Evolutionary conservation across 1,140 invertebrate species (phyloP), one percentile per base, ranked within the genome.

Genomic region (Trachymyrmex septentrionalis): DNA sequence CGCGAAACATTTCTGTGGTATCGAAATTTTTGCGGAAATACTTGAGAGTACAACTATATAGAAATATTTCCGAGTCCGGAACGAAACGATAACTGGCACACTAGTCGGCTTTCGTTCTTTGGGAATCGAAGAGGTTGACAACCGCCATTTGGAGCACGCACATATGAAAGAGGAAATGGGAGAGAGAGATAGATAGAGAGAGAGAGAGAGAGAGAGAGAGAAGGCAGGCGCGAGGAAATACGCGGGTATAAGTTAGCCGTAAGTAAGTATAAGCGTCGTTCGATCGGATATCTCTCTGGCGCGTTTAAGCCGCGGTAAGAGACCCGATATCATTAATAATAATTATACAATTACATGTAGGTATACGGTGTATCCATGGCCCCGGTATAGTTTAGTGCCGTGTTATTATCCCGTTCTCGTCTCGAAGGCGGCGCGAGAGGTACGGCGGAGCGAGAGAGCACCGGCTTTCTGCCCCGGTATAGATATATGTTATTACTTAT

Each of bases 311-410:
- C 57, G 38, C 38, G 76, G 87, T 87, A 93, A 94, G 92, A 92
- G 94, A 90, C 92, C 88, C 93, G 95, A 95, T 95, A 95, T 95
- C 95, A 95, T 95, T 95, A 95, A 95, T 95, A 95, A 95, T 95
- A 95, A 95, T 95, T 95, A 95, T 95, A 95, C 94, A 95, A 95
- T 95, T 95, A 95, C 94, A 95, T 94, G 92, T 95, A 94, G 94
- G 94, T 94, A 69, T 69, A 95, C 91, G 88, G 92, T 92, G 94
- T 94, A 50, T 50, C 21, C 93, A 92, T 14, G 92, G 21, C 48
- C 64, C 38, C 71, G 69, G 93, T 94, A 94, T 95, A 95, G 95
- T 95, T 95, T 95, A 95, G 94, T 94, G 93, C 93, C 93, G 88
- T 95, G 94, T 95, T 95, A 95, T 95, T 95, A 95, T 95, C 95